Evolutionary conservation across 1,140 invertebrate genomes (phyloP).

Genomic region (Drosophila eugracilis): DNA sequence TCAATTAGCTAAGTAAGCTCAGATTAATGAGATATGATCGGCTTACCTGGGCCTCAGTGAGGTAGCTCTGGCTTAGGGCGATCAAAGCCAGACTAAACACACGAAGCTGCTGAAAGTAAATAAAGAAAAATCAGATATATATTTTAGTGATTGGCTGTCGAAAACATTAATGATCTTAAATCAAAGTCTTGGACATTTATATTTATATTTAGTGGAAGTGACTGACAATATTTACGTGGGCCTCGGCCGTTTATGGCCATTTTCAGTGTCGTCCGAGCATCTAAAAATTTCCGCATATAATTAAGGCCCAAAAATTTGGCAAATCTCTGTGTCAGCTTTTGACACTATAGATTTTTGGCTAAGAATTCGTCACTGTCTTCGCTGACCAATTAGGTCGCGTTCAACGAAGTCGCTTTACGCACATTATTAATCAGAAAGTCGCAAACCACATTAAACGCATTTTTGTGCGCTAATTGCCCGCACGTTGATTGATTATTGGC

Average conservation of each 20-base stretch:
- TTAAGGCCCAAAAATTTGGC: constrained; percentile 48
- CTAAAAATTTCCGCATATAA: constrained; percentile 60
- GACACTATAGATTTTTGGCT: constrained; percentile 34
- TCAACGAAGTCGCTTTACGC: constrained; percentile 23
- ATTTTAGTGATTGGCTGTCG: constrained; percentile 22
- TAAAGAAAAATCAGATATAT: constrained; percentile 5
- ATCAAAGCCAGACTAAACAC: constrained; percentile 50
- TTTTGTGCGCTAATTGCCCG: constrained; percentile 49
- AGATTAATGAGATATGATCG: neutral
- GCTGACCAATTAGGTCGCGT: constrained; percentile 41
- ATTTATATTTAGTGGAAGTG: constrained; percentile 38
- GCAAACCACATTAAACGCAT: constrained; percentile 55
- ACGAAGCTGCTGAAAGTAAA: constrained; percentile 60
- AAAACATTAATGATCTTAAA: constrained; percentile 39
- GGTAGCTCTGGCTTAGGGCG: constrained; percentile 42
- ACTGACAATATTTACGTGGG: constrained; percentile 55
- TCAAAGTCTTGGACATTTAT: constrained; percentile 41
- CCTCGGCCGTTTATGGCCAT: constrained; percentile 44
- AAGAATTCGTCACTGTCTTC: constrained; percentile 25
- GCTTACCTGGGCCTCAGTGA: constrained; percentile 42
- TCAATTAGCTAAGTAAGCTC: constrained; percentile 5
- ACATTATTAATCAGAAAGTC: constrained; percentile 37
- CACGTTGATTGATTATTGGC: constrained; percentile 62
- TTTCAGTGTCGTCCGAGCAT: constrained; percentile 35
- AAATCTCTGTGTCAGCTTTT: constrained; percentile 40